Evolutionary conservation across 1,140 invertebrate species (phyloP).

Genomic region (Drosophila parabipectinata): DNA sequence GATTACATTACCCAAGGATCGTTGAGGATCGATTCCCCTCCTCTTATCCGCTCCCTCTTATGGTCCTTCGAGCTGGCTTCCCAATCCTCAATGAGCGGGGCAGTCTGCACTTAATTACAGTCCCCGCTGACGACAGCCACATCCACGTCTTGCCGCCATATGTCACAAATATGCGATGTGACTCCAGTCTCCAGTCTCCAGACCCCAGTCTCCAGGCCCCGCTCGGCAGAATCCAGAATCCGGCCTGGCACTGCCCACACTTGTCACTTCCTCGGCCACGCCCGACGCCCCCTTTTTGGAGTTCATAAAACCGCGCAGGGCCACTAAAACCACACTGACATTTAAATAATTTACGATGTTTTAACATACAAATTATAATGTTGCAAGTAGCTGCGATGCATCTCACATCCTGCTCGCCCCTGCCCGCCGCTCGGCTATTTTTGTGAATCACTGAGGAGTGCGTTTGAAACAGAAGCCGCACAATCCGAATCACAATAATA

Average conservation of each 20-base stretch:
- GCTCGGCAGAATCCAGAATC: slow-evolving; percentile 4
- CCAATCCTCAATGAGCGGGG: slow-evolving; percentile 18
- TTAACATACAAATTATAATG: slow-evolving; percentile 83
- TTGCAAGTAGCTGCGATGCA: slow-evolving; percentile 56
- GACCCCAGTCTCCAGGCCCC: background rate
- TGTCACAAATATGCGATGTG: slow-evolving; percentile 73
- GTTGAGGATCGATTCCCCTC: slow-evolving; percentile 36
- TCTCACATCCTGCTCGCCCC: slow-evolving; percentile 47
- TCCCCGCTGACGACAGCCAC: slow-evolving; percentile 37
- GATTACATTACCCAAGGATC: slow-evolving; percentile 62
- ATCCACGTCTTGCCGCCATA: slow-evolving; percentile 48
- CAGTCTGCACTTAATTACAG: slow-evolving; percentile 66
- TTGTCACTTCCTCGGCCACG: slow-evolving; percentile 67
- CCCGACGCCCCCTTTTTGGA: slow-evolving; percentile 11
- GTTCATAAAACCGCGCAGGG: slow-evolving; percentile 40
- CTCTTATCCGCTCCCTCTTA: background rate
- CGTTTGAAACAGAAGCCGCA: slow-evolving; percentile 29
- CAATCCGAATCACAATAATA: slow-evolving; percentile 11
- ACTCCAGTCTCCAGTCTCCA: slow-evolving; percentile 18
- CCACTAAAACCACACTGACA: slow-evolving; percentile 62
- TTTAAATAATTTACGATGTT: slow-evolving; percentile 83
- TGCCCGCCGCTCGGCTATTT: slow-evolving; percentile 57
- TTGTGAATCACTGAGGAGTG: slow-evolving; percentile 61
- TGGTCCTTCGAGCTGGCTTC: background rate
- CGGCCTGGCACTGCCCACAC: slow-evolving; percentile 52